Base-by-base conservation (phyloP, 2,888 invertebrate species). In the Colostygia pectinataria region DNA sequence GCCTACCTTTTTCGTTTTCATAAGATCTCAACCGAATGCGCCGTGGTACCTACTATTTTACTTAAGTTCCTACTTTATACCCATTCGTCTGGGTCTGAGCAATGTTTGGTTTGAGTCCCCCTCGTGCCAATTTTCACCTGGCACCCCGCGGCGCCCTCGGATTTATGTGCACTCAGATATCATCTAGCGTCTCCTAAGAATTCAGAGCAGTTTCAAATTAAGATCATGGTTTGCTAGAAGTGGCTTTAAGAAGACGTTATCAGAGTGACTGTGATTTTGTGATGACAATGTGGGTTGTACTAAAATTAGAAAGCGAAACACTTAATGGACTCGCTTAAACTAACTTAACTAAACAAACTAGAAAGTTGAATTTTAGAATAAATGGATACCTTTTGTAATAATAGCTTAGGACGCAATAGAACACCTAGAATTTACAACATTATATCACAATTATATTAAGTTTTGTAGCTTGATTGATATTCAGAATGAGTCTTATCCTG, bases 51-150 rank as follows among this genome's bases (percentile, higher is more conserved):
- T 40, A 31, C 23, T 31, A 14, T 12, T 34, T 29, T 10, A 18
- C 33, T 3, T 3, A 33, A 13, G 39, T 40, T 24, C 33, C 12
- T 23, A 44, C 23, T 40, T 48, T 36, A 27, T 28, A 9, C 18
- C 33, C 42, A 40, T 42, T 44, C 46, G 46, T 52, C 46, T 46
- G 40, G 23, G 46, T 46, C 65, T 59, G 59, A 61, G 68, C 67
- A 64, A 79, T 85, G 87, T 87, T 84, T 84, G 83, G 80, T 83
- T 86, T 77, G 80, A 82, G 83, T 84, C 78, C 84, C 20, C 83
- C 83, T 77, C 70, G 72, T 83, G 85, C 87, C 87, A 87, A 90
- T 90, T 89, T 83, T 88, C 89, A 90, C 89, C 89, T 90, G 89
- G 53, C 61, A 61, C 68, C 69, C 71, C 57, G 60, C 57, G 64